phyloP scores from a whole-genome alignment of 2,888 invertebrate genomes.

The Catonia carolina region DNA sequence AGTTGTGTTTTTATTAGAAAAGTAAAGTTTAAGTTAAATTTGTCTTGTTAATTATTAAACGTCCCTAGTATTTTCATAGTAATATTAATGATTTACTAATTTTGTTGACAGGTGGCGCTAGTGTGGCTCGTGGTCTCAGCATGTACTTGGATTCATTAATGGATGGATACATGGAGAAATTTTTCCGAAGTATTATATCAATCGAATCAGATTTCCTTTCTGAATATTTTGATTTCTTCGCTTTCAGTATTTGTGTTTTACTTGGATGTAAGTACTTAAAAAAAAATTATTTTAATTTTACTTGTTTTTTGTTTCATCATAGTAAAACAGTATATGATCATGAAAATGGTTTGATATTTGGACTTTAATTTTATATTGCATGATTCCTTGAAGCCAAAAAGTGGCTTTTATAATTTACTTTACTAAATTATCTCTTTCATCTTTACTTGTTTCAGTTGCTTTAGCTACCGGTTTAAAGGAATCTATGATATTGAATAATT shows the following conservation, averaged over 20 bases:
- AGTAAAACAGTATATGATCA: too few species aligned
- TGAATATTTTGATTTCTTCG: constrained; percentile 42
- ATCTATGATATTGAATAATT: constrained; percentile 68
- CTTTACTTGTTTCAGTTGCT: constrained; percentile 52
- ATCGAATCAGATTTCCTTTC: constrained; percentile 38
- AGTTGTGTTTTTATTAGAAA: too few species aligned
- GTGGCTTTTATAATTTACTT: neutral
- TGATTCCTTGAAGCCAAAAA: too few species aligned
- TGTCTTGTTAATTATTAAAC: too few species aligned
- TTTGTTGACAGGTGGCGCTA: constrained; percentile 40
- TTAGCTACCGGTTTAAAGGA: constrained; percentile 72
- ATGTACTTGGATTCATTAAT: constrained; percentile 40
- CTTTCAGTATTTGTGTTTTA: constrained; percentile 43
- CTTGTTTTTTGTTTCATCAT: too few species aligned
- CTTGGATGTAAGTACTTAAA: constrained; percentile 53
- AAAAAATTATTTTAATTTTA: too few species aligned
- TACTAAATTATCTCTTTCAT: too few species aligned
- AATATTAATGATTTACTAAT: too few species aligned
- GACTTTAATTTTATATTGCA: neutral
- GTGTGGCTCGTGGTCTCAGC: constrained; percentile 41
- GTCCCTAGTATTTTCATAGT: too few species aligned
- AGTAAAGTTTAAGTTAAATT: too few species aligned
- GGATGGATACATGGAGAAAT: constrained; percentile 36
- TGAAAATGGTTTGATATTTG: too few species aligned
- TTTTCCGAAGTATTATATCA: constrained; percentile 35